Conservation (phyloP, 2,888 invertebrate species). For the Ornithoptera alexandrae region DNA sequence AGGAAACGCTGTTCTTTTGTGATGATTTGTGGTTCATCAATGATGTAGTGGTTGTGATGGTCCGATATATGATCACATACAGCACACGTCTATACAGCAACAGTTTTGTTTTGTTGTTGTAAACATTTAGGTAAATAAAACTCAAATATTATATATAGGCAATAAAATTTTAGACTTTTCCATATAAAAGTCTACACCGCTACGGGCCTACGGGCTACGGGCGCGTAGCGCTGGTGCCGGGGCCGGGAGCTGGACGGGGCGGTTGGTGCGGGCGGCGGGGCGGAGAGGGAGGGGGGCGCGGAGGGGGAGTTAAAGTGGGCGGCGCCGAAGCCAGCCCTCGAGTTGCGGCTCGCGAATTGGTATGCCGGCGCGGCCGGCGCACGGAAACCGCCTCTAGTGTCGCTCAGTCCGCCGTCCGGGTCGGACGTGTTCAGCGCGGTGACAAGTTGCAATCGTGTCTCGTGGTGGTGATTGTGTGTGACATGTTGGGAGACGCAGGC, state of each 20-base stretch:
- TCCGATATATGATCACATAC: too few relatives aligned
- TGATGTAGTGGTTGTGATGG: too few relatives aligned
- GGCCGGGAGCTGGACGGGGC: too few relatives aligned
- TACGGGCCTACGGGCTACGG: slow-evolving; percentile 39
- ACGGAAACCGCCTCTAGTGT: slow-evolving; percentile 51
- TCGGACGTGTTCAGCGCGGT: slow-evolving; percentile 41
- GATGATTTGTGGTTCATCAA: too few relatives aligned
- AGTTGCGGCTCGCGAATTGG: slow-evolving; percentile 46
- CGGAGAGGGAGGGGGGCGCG: slow-evolving; percentile 38
- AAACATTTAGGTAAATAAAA: too few relatives aligned
- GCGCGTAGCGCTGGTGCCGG: too few relatives aligned
- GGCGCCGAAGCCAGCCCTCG: slow-evolving; percentile 46
- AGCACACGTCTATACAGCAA: too few relatives aligned
- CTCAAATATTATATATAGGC: too few relatives aligned
- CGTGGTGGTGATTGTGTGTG: slow-evolving; percentile 57
- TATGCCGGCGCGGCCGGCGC: slow-evolving; percentile 40
- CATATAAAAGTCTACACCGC: slow-evolving; percentile 35
- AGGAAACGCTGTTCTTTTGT: too few relatives aligned
- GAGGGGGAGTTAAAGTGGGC: slow-evolving; percentile 45
- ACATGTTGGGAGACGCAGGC: slow-evolving; percentile 60
- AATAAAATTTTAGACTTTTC: slow-evolving; percentile 4
- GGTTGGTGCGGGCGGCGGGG: slow-evolving; percentile 29
- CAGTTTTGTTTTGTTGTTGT: too few relatives aligned
- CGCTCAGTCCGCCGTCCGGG: slow-evolving; percentile 47
- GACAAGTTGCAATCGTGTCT: slow-evolving; percentile 42